Conservation (phyloP, 2,888 invertebrate species). For the Ophion costatus region DNA sequence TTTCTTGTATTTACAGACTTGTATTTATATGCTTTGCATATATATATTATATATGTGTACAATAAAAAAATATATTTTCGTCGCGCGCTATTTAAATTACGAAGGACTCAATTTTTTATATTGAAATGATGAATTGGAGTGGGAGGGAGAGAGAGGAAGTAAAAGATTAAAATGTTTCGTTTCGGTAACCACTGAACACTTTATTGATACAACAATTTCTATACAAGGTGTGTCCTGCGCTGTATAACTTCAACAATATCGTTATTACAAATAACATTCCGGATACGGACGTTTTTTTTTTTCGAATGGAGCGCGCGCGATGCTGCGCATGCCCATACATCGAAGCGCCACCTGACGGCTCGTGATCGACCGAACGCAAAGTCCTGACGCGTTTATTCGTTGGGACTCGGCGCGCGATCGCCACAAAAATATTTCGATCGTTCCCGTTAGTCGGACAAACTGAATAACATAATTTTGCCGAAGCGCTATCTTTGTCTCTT, state of each 20-base stretch:
- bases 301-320: background rate
- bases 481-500: background rate
- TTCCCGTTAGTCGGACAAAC: background rate
- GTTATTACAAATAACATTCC: conserved; percentile 74
- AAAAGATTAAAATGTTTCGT: conserved; percentile 30
- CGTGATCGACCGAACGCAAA: background rate
- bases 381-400: background rate
- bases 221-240: conserved; percentile 76
- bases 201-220: conserved; percentile 80
- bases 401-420: background rate
- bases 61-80: background rate
- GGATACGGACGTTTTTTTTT: conserved; percentile 73
- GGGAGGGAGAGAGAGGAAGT: background rate
- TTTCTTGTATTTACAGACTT: background rate
- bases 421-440: background rate
- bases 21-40: background rate
- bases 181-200: conserved; percentile 79
- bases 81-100: background rate
- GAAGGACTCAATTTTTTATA: background rate
- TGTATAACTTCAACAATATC: conserved; percentile 72
- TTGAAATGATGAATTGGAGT: background rate
- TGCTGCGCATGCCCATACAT: background rate
- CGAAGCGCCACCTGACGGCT: background rate
- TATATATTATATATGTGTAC: too few relatives aligned
- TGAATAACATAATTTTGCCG: background rate